A percentile compares a stretch with the other conserved stretches of the same genome.
These are phyloP conservation scores for Aepyceros melampus DNA, from an alignment of 2,113 vertebrate genomes.

Conservation along the genomic window DNA sequence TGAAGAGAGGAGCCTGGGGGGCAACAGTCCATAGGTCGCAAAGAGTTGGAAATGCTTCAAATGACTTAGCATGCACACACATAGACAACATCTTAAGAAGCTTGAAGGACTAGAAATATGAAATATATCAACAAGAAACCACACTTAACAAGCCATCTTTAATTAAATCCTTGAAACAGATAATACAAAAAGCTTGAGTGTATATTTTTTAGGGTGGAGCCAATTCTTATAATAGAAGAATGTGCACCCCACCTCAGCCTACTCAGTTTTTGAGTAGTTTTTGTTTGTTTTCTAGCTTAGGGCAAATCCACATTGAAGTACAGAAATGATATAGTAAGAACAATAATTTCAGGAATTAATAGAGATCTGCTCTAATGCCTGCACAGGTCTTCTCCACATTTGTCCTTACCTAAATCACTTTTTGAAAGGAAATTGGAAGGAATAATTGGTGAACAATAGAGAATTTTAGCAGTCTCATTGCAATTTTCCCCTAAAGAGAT, in stretches of 20 bases:
- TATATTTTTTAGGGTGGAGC: background rate
- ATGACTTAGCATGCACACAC: background rate
- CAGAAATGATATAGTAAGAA: background rate
- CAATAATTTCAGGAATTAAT: background rate
- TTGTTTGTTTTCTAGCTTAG: background rate
- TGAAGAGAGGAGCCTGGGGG: background rate
- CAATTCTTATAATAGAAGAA: background rate
- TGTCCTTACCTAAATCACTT: background rate
- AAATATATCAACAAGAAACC: background rate
- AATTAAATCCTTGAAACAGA: background rate
- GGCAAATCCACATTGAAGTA: background rate
- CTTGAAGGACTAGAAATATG: background rate
- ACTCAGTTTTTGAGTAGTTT: background rate
- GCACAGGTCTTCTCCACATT: background rate
- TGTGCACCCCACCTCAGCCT: background rate
- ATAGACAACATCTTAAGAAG: background rate
- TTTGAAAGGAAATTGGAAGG: background rate
- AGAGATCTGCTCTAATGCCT: background rate
- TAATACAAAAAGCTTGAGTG: background rate
- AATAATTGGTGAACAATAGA: background rate
- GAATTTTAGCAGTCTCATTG: background rate
- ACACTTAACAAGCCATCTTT: background rate
- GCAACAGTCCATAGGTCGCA: background rate
- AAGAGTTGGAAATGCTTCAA: background rate
- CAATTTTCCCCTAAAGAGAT: background rate